Base-by-base conservation (phyloP, 2,888 invertebrate species). In the Sinotaia quadrata region DNA sequence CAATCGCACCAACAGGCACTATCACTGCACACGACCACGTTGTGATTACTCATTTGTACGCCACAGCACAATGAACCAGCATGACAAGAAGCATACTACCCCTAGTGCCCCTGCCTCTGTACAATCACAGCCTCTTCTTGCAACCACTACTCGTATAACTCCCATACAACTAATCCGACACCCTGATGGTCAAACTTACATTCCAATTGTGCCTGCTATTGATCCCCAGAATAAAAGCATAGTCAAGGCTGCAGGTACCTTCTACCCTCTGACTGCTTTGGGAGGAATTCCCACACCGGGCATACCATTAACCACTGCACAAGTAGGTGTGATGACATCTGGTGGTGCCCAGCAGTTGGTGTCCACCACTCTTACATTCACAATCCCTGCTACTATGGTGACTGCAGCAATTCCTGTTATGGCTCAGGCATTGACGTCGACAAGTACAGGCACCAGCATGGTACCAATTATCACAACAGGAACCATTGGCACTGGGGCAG, bases 221-320 rank as follows among this genome's bases (percentile, higher is more conserved):
- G 61, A 66, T 57, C 44, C 62, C 8, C 58, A 66, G n/a, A 66
- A 37, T 31, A 65, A 74, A 59, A 76, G 69, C n/a, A 93, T 95
- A 91, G 94, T 95, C 91, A 95, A 95, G 93, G 94, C 95, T 89
- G 92, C 94, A 85, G 95, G 95, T 89, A 95, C 95, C 89, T 95
- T 94, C 91, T 95, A 94, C 90, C 95, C 95, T 86, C 92, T 94
- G 83, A 94, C 93, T 81, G 87, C 95, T 86, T 92, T 94, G 83
- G 94, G 93, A 81, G 87, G 89, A 0, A 41, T 76, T 21, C 49
- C 66, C 12, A 52, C 37, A 34, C 60, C 27, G 21, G 62, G 12
- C 2, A 52, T 49, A 44, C 54, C 66, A 3, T 36, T 44, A 8
- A 34, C 68, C 7, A 36, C 44, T 36, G 21, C 47, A 24, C 58